These are phyloP conservation scores for Aproaerema taeniolella DNA, from an alignment of 2,888 invertebrate genomes.

Conservation along the genomic window DNA sequence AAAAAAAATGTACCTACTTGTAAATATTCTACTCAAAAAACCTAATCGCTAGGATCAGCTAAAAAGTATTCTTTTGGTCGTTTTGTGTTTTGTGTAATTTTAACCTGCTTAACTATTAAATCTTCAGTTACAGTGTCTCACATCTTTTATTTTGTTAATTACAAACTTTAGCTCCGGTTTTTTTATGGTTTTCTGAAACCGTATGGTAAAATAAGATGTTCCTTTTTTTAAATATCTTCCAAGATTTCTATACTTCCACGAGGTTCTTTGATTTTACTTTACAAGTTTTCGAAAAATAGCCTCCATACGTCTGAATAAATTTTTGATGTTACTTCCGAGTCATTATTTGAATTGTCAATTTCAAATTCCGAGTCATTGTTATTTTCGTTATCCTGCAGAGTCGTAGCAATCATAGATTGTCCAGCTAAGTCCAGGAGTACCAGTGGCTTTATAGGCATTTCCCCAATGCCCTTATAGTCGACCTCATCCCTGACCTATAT, in stretches of 20 bases:
- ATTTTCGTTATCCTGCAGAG: background rate
- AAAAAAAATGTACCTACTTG: background rate
- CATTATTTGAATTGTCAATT: conserved; percentile 1
- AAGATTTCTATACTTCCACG: conserved; percentile 8
- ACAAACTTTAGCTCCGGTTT: conserved; percentile 3
- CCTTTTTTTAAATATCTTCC: conserved; percentile 2
- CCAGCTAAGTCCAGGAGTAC: background rate
- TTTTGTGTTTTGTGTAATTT: conserved; percentile 2
- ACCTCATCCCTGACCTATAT: too few relatives aligned
- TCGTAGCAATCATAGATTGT: background rate
- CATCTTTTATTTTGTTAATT: conserved; percentile 1
- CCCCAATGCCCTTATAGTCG: too few relatives aligned
- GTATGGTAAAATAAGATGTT: background rate
- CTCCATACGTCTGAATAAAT: background rate
- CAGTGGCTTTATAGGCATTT: too few relatives aligned
- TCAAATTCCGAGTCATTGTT: too few relatives aligned
- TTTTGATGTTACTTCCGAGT: conserved; percentile 1
- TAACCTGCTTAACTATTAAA: conserved; percentile 4
- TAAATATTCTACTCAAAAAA: conserved; percentile 2
- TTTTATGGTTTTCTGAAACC: conserved; percentile 4
- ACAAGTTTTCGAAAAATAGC: conserved; percentile 4
- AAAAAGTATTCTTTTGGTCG: conserved; percentile 6
- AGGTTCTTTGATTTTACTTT: conserved; percentile 4
- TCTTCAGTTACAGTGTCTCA: conserved; percentile 1
- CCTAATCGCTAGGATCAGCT: conserved; percentile 2